Conservation (phyloP, 2,888 invertebrate genomes). For the Rotaria socialis region DNA sequence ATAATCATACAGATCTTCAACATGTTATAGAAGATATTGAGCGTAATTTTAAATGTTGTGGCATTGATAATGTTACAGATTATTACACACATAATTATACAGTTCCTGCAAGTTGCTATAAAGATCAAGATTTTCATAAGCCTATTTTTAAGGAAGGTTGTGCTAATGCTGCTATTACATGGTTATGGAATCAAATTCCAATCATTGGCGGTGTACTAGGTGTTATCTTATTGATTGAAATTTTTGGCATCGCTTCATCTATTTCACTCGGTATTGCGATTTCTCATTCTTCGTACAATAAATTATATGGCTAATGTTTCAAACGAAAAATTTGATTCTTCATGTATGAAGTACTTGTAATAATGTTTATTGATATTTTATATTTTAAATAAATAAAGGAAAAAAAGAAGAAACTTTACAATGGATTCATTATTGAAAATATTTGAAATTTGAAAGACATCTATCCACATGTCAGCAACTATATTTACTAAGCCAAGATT, state of each 20-base stretch:
- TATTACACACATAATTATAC: not conserved
- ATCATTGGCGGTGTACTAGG: not conserved
- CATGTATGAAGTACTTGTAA: too few relatives aligned
- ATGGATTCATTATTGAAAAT: not conserved
- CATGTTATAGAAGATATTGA: not conserved
- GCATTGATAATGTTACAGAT: not conserved
- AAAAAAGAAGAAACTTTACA: not conserved
- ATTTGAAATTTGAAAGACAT: too few relatives aligned
- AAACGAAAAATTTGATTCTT: too few relatives aligned
- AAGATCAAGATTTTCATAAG: not conserved
- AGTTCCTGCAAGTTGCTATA: not conserved
- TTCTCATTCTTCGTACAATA: not conserved
- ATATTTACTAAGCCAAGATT: not conserved
- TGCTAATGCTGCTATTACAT: not conserved
- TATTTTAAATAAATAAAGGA: too few relatives aligned
- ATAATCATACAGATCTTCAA: not conserved
- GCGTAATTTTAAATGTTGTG: not conserved
- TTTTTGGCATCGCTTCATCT: not conserved
- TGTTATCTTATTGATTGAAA: slow-evolving; percentile 3
- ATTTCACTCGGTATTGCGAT: not conserved
- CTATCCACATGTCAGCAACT: not conserved
- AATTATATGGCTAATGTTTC: not conserved
- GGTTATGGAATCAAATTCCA: not conserved
- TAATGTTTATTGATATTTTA: too few relatives aligned
- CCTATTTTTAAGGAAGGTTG: not conserved